These are phyloP conservation scores for Drosophila ficusphila DNA, from an alignment of 1,140 invertebrate genomes.

Conservation along the genomic window DNA sequence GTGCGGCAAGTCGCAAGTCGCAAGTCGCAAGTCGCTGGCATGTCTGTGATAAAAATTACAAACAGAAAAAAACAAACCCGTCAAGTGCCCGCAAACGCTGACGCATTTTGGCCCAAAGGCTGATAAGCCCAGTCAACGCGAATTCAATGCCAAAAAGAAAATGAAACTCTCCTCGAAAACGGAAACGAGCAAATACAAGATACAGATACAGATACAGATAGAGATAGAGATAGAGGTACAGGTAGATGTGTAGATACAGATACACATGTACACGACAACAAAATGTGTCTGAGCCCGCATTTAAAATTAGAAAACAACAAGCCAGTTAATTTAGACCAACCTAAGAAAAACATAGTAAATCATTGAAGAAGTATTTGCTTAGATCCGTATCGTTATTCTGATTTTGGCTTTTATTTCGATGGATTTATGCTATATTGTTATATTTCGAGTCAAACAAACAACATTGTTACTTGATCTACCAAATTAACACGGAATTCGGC, in stretches of 20 bases:
- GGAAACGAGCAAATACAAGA: slow-evolving; percentile 49
- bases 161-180: slow-evolving; percentile 47
- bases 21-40: slow-evolving; percentile 12
- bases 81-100: slow-evolving; percentile 37
- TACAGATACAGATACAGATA: slow-evolving; percentile 26
- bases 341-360: not conserved
- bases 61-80: slow-evolving; percentile 2
- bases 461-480: not conserved
- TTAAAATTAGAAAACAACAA: slow-evolving; percentile 23
- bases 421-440: no score
- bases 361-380: no score
- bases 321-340: not conserved
- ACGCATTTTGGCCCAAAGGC: slow-evolving; percentile 46
- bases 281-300: slow-evolving; percentile 12
- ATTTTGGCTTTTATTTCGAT: no score
- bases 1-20: slow-evolving; percentile 11
- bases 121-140: slow-evolving; percentile 41
- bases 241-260: slow-evolving; percentile 17
- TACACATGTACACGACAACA: slow-evolving; percentile 12
- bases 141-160: slow-evolving; percentile 51
- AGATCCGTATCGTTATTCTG: no score
- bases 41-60: slow-evolving; percentile 37
- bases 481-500: not conserved
- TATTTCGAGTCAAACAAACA: not conserved
- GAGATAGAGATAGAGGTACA: slow-evolving; percentile 13